Evolutionary conservation across 1,140 invertebrate species (phyloP).

Genomic region (Leptinotarsa undecemlineata): DNA sequence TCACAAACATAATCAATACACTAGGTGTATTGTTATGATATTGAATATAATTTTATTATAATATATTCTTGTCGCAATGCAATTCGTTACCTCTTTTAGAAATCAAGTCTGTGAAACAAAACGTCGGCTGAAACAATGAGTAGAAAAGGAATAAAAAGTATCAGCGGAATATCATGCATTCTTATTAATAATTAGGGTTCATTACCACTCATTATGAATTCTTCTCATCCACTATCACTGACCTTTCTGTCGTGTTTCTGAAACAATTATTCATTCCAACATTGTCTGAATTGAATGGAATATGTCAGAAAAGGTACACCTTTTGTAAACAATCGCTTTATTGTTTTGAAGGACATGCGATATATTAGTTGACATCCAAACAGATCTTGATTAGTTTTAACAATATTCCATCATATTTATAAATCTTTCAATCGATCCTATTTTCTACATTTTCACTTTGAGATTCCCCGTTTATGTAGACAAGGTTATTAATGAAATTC

Average conservation of each 20-base stretch:
- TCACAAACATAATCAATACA: too few relatives aligned
- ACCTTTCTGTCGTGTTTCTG: neutral
- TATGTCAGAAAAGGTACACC: neutral
- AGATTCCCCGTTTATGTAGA: too few relatives aligned
- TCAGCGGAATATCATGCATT: neutral
- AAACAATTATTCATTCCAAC: neutral
- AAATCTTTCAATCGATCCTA: too few relatives aligned
- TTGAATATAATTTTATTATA: too few relatives aligned
- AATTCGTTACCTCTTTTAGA: neutral
- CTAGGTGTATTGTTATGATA: too few relatives aligned
- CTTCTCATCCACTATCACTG: conserved; percentile 2
- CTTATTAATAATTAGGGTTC: neutral
- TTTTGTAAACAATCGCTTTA: neutral
- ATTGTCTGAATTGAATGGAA: neutral
- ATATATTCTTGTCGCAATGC: too few relatives aligned
- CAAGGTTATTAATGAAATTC: too few relatives aligned
- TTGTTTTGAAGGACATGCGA: neutral
- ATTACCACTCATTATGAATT: neutral
- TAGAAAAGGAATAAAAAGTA: neutral
- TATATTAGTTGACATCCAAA: neutral
- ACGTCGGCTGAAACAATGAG: neutral
- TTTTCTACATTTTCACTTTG: too few relatives aligned
- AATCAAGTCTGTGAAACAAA: neutral
- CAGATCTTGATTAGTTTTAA: too few relatives aligned
- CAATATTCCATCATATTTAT: too few relatives aligned